These are phyloP conservation scores for Heliconius ismenius DNA, from an alignment of 2,888 invertebrate genomes.

Conservation along the genomic window DNA sequence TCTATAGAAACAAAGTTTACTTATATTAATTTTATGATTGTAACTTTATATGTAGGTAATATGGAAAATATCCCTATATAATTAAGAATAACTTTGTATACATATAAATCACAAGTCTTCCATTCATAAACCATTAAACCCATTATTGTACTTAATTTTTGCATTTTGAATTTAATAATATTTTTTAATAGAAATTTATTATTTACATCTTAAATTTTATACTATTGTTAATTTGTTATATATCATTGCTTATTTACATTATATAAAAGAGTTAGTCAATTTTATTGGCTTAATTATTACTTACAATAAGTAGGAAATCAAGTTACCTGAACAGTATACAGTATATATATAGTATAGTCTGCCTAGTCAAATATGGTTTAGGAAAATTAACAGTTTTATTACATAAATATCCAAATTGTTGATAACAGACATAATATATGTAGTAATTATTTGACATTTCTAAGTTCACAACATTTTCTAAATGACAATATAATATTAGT, in stretches of 20 bases:
- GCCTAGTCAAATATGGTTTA: neutral
- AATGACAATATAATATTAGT: slow-evolving; percentile 15
- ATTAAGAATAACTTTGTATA: neutral
- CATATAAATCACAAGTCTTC: slow-evolving; percentile 3
- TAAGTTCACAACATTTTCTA: neutral
- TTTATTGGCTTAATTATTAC: neutral
- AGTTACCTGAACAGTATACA: neutral
- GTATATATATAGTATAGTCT: too few relatives aligned
- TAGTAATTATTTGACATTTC: neutral
- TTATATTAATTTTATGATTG: neutral
- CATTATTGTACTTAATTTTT: slow-evolving; percentile 15
- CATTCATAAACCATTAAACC: neutral
- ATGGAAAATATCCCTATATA: neutral
- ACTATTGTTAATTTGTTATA: neutral
- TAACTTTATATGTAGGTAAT: neutral
- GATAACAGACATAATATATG: neutral
- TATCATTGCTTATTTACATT: neutral
- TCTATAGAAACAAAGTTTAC: neutral
- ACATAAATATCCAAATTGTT: neutral
- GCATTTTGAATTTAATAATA: neutral
- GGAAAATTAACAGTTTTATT: neutral
- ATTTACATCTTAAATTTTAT: neutral
- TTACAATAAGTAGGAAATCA: neutral
- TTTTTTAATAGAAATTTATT: neutral
- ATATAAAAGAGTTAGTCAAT: neutral